Evolutionary conservation across 2,797 vertebrate genomes (phyloP), one percentile per base, ranked within the genome.

Genomic region (Thripadectes ignobilis): DNA sequence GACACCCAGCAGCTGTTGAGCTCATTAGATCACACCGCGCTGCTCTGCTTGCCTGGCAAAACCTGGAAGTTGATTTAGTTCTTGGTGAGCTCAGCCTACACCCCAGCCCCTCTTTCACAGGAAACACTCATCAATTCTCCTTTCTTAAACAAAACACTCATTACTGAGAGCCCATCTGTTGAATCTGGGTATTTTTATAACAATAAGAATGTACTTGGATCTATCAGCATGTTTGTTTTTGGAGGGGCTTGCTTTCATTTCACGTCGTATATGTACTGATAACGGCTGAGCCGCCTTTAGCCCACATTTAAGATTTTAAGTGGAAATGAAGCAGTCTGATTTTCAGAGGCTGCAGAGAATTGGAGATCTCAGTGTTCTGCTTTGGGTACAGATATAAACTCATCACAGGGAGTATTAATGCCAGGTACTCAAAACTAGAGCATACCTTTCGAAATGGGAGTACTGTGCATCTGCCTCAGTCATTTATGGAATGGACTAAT

Each of bases 1-100:
- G 90, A 95, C 89, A 85, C 52, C 30, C n/a, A 88, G 83, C 94
- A 97, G 95, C 88, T 97, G 88, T 85, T 88, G 34, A 54, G 51
- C 79, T 91, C 95, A 61, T 95, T 89, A 94, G 81, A 95, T 92
- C 74, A 11, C 79, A 45, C 52, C 52, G 52, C 73, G 92, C 51
- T 89, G 59, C 59, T 93, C 55, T 38, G 38, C 41, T 89, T 73
- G 63, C 61, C 67, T 48, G 75, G 52, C 77, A 54, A 77, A 80
- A 41, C 34, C 61, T 61, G 62, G 49, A 85, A 87, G 65, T 15
- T 90, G 62, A 92, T 94, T 88, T 91, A 63, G 29, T 63, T 89
- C 87, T 91, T 74, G 1, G 5, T 52, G n/a, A 92, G 45, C 61
- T 80, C 61, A 87, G 67, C 51, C 54, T 76, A 52, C 73, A 73